Conservation (phyloP, 2,113 vertebrate species). For the Brachypteracias leptosomus region DNA sequence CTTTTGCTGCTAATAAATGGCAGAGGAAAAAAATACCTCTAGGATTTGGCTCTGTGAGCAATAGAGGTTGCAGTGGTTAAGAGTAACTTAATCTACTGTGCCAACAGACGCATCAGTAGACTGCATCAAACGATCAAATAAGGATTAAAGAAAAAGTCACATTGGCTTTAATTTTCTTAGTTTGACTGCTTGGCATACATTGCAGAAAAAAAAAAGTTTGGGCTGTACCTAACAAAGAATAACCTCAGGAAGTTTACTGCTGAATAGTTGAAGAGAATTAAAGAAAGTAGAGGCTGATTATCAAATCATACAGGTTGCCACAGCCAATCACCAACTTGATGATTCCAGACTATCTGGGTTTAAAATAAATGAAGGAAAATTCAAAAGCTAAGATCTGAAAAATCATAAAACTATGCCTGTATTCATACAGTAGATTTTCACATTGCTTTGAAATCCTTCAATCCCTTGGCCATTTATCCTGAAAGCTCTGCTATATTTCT, state of each 20-base stretch:
- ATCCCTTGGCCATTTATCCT: not conserved
- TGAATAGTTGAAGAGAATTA: not conserved
- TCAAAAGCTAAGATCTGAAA: not conserved
- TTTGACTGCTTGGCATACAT: conserved; percentile 25
- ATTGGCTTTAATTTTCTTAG: conserved; percentile 42
- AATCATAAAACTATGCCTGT: not conserved
- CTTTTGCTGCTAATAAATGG: conserved; percentile 38
- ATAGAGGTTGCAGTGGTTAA: conserved; percentile 24
- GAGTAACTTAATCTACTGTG: conserved; percentile 39
- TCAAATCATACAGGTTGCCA: not conserved
- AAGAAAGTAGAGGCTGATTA: not conserved
- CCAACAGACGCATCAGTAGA: conserved; percentile 24
- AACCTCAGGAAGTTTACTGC: not conserved
- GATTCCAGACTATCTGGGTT: not conserved
- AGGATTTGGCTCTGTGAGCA: conserved; percentile 22
- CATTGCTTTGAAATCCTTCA: not conserved
- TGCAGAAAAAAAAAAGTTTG: conserved; percentile 39
- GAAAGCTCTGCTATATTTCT: not conserved
- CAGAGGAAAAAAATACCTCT: not conserved
- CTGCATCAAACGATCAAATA: conserved; percentile 62
- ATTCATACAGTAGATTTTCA: not conserved
- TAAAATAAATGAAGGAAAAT: not conserved
- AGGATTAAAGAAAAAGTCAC: conserved; percentile 56
- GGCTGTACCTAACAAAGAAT: not conserved
- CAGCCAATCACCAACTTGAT: not conserved